Evolutionary conservation across 2,888 invertebrate genomes (phyloP).

Genomic region (Sarcophaga variegata): DNA sequence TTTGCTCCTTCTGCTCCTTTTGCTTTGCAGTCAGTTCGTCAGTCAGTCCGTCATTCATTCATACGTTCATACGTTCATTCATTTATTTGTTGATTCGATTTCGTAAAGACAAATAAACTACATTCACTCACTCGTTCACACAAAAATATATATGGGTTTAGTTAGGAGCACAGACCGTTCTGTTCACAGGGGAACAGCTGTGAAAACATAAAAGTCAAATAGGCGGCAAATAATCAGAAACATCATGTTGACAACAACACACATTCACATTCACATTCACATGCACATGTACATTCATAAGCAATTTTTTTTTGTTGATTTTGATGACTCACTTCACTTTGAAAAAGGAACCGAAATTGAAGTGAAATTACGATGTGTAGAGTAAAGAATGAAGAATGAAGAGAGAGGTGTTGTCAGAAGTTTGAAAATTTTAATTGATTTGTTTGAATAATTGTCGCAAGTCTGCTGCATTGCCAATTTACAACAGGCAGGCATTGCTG

Average conservation of each 20-base stretch:
- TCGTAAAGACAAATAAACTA: background rate
- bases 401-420: slow-evolving; percentile 49
- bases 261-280: too few species aligned
- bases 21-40: background rate
- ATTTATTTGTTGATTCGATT: background rate
- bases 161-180: background rate
- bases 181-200: slow-evolving; percentile 55
- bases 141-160: background rate
- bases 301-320: slow-evolving; percentile 3
- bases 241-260: slow-evolving; percentile 55
- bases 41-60: background rate
- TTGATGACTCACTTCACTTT: slow-evolving; percentile 63
- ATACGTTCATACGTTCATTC: background rate
- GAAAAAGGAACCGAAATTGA: background rate
- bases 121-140: background rate
- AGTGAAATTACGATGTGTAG: background rate
- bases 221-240: slow-evolving; percentile 67
- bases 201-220: slow-evolving; percentile 68
- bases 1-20: background rate
- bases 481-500: background rate
- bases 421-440: slow-evolving; percentile 59
- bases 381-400: background rate
- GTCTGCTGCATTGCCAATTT: background rate
- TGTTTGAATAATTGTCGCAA: slow-evolving; percentile 38
- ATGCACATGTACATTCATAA: too few species aligned